These are phyloP conservation scores for Iphiclides podalirius DNA, from an alignment of 2,888 invertebrate genomes.

Conservation along the genomic window DNA sequence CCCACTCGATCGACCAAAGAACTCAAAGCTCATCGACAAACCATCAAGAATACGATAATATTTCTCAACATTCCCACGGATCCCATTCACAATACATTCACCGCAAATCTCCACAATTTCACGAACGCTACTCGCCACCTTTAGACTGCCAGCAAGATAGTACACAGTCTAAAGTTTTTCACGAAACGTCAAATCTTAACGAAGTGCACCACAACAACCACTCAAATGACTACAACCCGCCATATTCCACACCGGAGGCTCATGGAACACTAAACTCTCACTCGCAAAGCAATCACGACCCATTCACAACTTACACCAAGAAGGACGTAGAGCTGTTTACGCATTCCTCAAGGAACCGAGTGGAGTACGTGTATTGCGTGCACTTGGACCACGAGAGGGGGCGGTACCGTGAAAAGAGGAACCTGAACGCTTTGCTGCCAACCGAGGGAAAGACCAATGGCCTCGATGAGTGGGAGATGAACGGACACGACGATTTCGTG, in stretches of 20 bases:
- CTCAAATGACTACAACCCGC: conserved; percentile 11
- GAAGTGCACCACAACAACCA: conserved; percentile 15
- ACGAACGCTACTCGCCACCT: too few relatives aligned
- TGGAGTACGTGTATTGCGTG: conserved; percentile 43
- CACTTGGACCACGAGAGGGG: conserved; percentile 44
- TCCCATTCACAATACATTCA: conserved; percentile 3
- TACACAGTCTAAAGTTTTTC: too few relatives aligned
- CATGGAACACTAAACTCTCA: background rate
- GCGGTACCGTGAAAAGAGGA: conserved; percentile 34
- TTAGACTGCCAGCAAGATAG: too few relatives aligned
- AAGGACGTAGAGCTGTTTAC: conserved; percentile 26
- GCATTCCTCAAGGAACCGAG: conserved; percentile 26
- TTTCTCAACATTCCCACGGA: background rate
- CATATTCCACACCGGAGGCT: background rate
- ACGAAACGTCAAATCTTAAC: too few relatives aligned
- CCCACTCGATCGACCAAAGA: background rate
- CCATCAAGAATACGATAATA: background rate
- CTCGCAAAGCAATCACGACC: background rate
- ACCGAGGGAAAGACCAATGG: conserved; percentile 45
- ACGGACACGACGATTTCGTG: conserved; percentile 49
- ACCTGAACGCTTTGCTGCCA: conserved; percentile 31
- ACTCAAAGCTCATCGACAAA: background rate
- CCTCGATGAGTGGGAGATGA: conserved; percentile 48
- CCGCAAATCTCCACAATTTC: background rate
- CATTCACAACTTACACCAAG: background rate